Base-by-base conservation (phyloP, 2,888 invertebrate species). In the Fragum sueziense region DNA sequence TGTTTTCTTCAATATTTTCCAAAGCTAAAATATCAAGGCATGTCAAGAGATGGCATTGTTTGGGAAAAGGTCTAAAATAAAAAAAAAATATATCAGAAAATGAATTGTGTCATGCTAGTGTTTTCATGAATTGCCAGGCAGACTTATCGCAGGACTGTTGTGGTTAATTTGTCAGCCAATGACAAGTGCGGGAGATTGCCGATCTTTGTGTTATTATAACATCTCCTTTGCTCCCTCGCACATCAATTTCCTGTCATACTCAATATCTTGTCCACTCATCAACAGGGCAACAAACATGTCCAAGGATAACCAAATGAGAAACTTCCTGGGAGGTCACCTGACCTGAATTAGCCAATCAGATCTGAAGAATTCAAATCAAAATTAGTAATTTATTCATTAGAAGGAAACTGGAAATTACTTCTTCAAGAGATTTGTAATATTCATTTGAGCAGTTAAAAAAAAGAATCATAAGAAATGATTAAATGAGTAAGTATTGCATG, bases 101-200 rank as follows among this genome's bases (percentile, higher is more conserved):
- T 47, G 47, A 47, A 47, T 47, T 47, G 47, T 47, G 47, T 47
- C 47, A 37, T 37, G n/a, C 47, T 47, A 3, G 20, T n/a, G n/a
- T 47, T 47, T 47, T 47, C 47, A 47, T 47, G 47, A n/a, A 4
- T n/a, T 47, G 47, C n/a, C 47, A 47, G 47, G 20, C 47, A 14
- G 17, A 47, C 7, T 47, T 47, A 47, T 47, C 47, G 47, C 47
- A 9, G n/a, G 79, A 61, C 69, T 54, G 51, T n/a, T 54, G 79
- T 79, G 74, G 79, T 77, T 84, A 84, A 84, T 84, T 80, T 84
- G 84, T 84, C 84, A 80, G 71, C 47, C 25, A 41, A 52, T 51
- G 80, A 79, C 80, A 79, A 74, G 76, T 61, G 51, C 52, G 68
- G 74, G 78, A 84, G 74, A 80, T 80, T 78, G 68, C 74, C 73